Conservation (phyloP, 2,888 invertebrate species). For the Nasonovia ribisnigri region DNA sequence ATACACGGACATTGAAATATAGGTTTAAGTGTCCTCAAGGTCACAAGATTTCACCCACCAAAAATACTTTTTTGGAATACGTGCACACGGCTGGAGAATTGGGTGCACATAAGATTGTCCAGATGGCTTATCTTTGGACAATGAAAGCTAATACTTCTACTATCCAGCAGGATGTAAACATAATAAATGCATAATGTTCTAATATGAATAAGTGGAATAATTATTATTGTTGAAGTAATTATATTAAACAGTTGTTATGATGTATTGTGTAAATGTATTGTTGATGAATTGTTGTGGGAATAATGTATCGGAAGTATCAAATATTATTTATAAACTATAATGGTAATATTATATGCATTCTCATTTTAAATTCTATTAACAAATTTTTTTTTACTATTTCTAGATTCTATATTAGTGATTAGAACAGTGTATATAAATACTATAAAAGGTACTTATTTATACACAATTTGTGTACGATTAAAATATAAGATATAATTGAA, state of each 20-base stretch:
- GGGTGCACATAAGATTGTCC: slow-evolving; percentile 8
- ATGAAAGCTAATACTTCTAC: not conserved
- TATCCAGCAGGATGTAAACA: slow-evolving; percentile 11
- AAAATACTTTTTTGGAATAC: not conserved
- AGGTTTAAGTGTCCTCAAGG: not conserved
- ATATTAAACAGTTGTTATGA: not conserved
- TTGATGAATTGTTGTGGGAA: no score
- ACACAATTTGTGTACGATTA: no score
- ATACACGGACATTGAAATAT: not conserved
- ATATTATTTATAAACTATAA: no score
- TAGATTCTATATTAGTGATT: no score
- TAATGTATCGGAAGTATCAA: no score
- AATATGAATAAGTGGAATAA: not conserved
- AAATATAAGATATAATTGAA: no score
- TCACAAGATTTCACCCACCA: not conserved
- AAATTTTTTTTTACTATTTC: no score
- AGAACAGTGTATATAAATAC: no score
- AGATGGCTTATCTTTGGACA: slow-evolving; percentile 16
- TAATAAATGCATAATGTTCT: not conserved
- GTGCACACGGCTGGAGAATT: slow-evolving; percentile 13
- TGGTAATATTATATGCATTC: no score
- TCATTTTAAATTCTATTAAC: no score
- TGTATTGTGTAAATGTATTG: no score
- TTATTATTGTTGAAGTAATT: not conserved
- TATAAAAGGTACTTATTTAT: no score